Evolutionary conservation across 2,113 vertebrate species (phyloP).

Genomic region (Gallinago jamesoni): DNA sequence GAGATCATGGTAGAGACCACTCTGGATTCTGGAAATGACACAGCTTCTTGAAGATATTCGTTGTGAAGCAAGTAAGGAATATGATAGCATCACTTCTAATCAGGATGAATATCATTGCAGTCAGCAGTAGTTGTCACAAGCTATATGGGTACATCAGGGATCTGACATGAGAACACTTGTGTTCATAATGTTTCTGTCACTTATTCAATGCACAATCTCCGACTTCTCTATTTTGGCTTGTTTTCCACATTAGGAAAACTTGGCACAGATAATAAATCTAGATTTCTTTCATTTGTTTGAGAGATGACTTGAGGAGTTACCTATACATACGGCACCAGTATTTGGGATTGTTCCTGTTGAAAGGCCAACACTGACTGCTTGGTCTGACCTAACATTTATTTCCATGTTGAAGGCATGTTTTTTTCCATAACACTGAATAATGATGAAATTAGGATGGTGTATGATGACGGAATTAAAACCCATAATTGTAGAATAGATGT

Average conservation of each 20-base stretch:
- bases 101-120: slow-evolving; percentile 23
- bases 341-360: not conserved
- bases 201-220: not conserved
- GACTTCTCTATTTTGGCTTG: not conserved
- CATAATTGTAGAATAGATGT: not conserved
- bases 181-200: slow-evolving; percentile 32
- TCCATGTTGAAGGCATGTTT: not conserved
- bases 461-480: not conserved
- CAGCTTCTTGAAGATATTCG: not conserved
- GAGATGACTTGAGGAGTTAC: not conserved
- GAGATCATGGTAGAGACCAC: not conserved
- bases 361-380: not conserved
- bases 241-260: not conserved
- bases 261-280: not conserved
- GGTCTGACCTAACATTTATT: not conserved
- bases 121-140: slow-evolving; percentile 48
- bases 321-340: not conserved
- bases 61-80: not conserved
- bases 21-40: slow-evolving; percentile 15
- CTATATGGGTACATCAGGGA: slow-evolving; percentile 12
- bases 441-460: not conserved
- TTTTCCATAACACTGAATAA: not conserved
- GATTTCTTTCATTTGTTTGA: not conserved
- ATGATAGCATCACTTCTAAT: slow-evolving; percentile 14
- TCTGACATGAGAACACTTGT: not conserved